Percentiles rank a stretch among this genome's conserved stretches.
Conservation (phyloP, 2,113 vertebrate genomes). For the Ramphastos sulfuratus region DNA sequence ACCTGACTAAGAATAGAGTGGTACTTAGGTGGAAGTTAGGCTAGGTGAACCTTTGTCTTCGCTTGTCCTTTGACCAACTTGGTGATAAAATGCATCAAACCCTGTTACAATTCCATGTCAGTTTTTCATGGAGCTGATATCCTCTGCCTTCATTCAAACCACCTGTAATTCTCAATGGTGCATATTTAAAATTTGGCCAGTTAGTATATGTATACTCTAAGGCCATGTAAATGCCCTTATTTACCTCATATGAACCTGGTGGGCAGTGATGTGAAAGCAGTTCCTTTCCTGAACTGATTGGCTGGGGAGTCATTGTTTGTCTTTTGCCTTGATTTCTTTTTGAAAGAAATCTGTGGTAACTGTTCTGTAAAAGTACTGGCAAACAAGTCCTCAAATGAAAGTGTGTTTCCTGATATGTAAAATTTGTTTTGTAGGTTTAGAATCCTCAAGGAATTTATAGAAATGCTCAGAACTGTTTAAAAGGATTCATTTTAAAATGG, state of each 20-base stretch:
- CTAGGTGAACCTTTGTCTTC: not conserved
- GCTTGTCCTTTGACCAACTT: not conserved
- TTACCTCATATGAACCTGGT: not conserved
- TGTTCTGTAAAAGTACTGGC: not conserved
- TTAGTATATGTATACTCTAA: not conserved
- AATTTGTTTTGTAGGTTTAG: not conserved
- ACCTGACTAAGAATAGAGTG: not conserved
- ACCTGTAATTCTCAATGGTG: not conserved
- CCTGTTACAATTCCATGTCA: not conserved
- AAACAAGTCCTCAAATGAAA: not conserved
- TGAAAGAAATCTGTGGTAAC: not conserved
- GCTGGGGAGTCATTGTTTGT: not conserved
- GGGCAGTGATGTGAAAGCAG: not conserved
- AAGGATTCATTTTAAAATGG: not conserved
- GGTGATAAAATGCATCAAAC: not conserved
- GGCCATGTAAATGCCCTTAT: not conserved
- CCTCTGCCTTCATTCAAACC: not conserved
- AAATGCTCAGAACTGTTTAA: not conserved
- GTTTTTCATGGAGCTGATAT: not conserved
- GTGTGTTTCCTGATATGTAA: not conserved
- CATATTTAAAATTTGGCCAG: not conserved
- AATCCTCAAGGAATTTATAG: not conserved
- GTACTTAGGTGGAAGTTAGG: not conserved
- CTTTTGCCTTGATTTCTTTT: not conserved
- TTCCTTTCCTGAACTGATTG: not conserved